A percentile compares a stretch with the other conserved stretches of the same genome.
Evolutionary conservation across 2,113 vertebrate species (phyloP).

Genomic region (Symphodus melops): DNA sequence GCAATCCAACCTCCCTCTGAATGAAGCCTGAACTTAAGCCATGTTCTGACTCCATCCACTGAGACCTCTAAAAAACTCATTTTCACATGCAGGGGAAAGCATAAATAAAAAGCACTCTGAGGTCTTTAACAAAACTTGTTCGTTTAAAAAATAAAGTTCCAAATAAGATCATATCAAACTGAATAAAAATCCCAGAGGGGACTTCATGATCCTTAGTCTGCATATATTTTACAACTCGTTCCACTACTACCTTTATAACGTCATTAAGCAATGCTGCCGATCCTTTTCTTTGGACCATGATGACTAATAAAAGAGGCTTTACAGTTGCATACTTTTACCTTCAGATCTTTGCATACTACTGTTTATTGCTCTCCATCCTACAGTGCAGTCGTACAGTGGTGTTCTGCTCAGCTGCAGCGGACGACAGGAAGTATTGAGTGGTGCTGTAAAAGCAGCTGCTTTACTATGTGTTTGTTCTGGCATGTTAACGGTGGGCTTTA

Average conservation of each 20-base stretch:
- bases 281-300: slow-evolving; percentile 62
- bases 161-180: slow-evolving; percentile 43
- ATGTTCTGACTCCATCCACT: background rate
- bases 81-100: background rate
- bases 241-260: slow-evolving; percentile 58
- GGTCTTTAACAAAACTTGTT: slow-evolving; percentile 42
- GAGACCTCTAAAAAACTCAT: background rate
- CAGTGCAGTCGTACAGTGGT: slow-evolving; percentile 38
- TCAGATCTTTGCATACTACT: slow-evolving; percentile 61
- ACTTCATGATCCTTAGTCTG: slow-evolving; percentile 53
- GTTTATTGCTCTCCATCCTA: slow-evolving; percentile 57
- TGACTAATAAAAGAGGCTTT: slow-evolving; percentile 73
- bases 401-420: slow-evolving; percentile 56
- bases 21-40: background rate
- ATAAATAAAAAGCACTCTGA: slow-evolving; percentile 26
- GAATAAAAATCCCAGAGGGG: slow-evolving; percentile 27
- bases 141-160: slow-evolving; percentile 41
- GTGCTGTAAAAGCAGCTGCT: slow-evolving; percentile 68
- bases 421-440: slow-evolving; percentile 66
- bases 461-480: slow-evolving; percentile 77
- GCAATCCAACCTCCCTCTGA: background rate
- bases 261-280: slow-evolving; percentile 69
- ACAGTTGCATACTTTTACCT: slow-evolving; percentile 73
- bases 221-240: slow-evolving; percentile 67
- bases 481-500: slow-evolving; percentile 75